Conservation (phyloP, 2,113 vertebrate genomes). For the Alethe castanea region DNA sequence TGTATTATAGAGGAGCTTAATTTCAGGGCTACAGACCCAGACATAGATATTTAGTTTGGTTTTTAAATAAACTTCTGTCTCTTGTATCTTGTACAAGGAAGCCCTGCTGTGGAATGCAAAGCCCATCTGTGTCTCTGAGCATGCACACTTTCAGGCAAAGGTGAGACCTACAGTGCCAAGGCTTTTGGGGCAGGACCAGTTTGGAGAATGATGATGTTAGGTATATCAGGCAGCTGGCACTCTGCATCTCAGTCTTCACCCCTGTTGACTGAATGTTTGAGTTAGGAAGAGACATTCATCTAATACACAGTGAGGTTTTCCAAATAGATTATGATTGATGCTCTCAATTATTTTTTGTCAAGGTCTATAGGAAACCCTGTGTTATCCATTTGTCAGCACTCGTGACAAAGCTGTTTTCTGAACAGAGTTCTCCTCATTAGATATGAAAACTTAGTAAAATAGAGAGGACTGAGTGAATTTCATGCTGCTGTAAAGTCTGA, state of each 20-base stretch:
- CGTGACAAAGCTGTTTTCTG: background rate
- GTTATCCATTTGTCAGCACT: background rate
- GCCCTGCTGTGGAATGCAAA: background rate
- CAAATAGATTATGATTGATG: background rate
- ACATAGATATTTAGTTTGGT: background rate
- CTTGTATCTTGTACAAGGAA: fast-evolving
- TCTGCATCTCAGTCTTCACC: background rate
- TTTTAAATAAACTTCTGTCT: background rate
- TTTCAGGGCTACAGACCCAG: background rate
- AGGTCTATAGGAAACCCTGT: background rate
- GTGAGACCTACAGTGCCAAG: background rate
- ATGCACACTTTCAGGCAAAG: background rate
- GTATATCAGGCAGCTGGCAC: background rate
- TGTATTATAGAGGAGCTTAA: background rate
- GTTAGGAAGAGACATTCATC: background rate
- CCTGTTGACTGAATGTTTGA: background rate
- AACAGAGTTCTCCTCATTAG: background rate
- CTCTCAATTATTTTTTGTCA: background rate
- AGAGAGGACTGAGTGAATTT: background rate
- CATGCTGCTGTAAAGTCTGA: background rate
- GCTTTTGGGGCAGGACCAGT: background rate
- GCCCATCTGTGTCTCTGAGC: background rate
- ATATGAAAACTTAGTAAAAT: background rate
- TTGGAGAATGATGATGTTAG: background rate
- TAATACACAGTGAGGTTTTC: background rate